phyloP scores from a whole-genome alignment of 35 echinoderm and acorn worm genomes.

The Heliocidaris erythrogramma region DNA sequence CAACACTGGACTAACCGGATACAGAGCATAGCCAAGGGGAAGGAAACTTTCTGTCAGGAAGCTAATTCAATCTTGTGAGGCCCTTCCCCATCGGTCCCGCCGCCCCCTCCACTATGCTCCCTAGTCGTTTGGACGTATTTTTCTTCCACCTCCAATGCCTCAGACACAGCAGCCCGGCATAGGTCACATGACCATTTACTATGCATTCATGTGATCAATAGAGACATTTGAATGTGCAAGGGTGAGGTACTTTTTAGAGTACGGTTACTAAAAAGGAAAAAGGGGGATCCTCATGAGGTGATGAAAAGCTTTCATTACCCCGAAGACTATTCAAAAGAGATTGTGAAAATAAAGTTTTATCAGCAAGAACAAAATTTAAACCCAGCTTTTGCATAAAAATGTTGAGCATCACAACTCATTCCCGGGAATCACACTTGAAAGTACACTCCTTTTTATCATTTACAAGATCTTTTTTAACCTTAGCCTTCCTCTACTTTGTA shows the following conservation, averaged over 20 bases:
- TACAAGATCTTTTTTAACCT: no score
- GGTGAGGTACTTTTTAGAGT: neutral
- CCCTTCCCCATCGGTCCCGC: neutral
- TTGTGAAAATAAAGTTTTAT: no score
- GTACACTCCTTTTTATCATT: no score
- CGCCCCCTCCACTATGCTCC: neutral
- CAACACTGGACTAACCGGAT: neutral
- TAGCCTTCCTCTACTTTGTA: no score
- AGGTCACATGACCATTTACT: neutral
- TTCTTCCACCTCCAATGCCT: neutral
- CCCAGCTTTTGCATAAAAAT: no score
- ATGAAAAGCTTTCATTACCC: no score
- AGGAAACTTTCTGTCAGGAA: slow-evolving; percentile 6
- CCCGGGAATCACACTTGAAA: no score
- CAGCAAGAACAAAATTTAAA: no score
- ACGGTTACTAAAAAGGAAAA: neutral
- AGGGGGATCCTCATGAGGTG: no score
- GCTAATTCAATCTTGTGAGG: neutral
- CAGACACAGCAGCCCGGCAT: neutral
- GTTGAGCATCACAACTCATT: no score
- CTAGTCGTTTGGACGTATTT: neutral
- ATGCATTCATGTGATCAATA: neutral
- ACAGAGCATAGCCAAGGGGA: neutral
- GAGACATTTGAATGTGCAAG: neutral
- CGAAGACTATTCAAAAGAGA: no score